Evolutionary conservation across 2,888 invertebrate species (phyloP).

Genomic region (Octodonta nipae): DNA sequence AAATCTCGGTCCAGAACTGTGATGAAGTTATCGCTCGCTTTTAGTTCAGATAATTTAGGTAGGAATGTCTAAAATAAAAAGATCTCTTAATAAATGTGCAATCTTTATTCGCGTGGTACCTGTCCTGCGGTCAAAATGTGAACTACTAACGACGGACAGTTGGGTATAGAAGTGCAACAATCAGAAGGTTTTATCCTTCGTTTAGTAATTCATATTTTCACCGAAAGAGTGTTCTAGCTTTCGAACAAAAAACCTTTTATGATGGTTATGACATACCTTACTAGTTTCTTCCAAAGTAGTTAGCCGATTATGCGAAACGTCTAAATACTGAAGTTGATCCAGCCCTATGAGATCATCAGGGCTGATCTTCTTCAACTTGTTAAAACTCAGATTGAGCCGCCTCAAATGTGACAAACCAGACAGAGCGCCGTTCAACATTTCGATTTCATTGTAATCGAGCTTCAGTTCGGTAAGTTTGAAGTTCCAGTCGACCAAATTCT

Average conservation of each 20-base stretch:
- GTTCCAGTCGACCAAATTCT: conserved; percentile 67
- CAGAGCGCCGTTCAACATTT: conserved; percentile 58
- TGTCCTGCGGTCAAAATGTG: too few species aligned
- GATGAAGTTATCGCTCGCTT: conserved; percentile 65
- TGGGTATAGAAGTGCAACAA: too few species aligned
- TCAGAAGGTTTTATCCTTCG: too few species aligned
- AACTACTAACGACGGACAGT: too few species aligned
- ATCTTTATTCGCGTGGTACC: too few species aligned
- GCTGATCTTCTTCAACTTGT: conserved; percentile 57
- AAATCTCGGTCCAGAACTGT: conserved; percentile 65
- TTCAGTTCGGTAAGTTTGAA: conserved; percentile 58
- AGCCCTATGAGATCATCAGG: conserved; percentile 68
- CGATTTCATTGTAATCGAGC: conserved; percentile 60
- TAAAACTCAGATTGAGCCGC: conserved; percentile 60
- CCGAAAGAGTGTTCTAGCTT: too few species aligned
- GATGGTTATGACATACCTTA: conserved; percentile 43
- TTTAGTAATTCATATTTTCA: too few species aligned
- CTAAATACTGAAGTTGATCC: conserved; percentile 57
- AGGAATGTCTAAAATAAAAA: conserved; percentile 54
- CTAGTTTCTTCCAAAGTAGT: conserved; percentile 68
- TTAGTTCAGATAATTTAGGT: conserved; percentile 60
- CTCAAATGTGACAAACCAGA: conserved; percentile 61
- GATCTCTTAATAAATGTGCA: neutral
- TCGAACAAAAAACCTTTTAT: neutral
- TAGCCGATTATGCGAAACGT: conserved; percentile 65